Evolutionary conservation across 1,140 invertebrate species (phyloP), one percentile per base, ranked within the genome.

Genomic region (Drosophila lini): DNA sequence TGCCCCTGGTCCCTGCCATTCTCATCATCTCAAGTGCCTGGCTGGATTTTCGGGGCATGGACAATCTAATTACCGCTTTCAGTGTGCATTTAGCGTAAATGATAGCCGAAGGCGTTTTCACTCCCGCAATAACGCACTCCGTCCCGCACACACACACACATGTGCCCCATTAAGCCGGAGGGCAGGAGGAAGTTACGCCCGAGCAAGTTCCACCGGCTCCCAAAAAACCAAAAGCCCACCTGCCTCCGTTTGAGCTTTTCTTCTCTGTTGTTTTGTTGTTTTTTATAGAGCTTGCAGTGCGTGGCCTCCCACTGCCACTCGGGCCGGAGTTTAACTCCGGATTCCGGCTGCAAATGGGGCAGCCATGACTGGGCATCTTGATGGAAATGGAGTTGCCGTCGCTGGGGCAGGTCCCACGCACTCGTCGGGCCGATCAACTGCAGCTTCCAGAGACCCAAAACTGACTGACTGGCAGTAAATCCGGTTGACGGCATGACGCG

Each of bases 11-110:
- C 28, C 16, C 45, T 48, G 10, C 15, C 63, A n/a, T 11, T 68
- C 16, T 40, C 44, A 10, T 47, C 52, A 57, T 53, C 53, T 78
- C 53, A 78, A 78, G 64, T 78, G 41, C n/a, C 40, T 11, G 31
- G 25, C 59, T 80, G 65, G 71, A 83, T 83, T 82, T 82, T 56
- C 50, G 60, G 42, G 75, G 81, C 81, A 71, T 64, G 81, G 70
- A 85, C 74, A 85, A 82, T 82, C 79, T 86, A 88, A 88, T 88
- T 86, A 83, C 61, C 55, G 80, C 79, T 77, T 73, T 56, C 71
- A 68, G 70, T 76, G 82, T 82, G 82, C 82, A 82, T 88, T 88
- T 69, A 82, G 82, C 83, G 82, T 85, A 79, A 88, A 88, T 85
- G 78, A 84, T 78, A 85, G 69, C 47, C 55, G 36, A 48, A 52